Conservation (phyloP, 2,113 vertebrate genomes). For the Ptyas mucosa region DNA sequence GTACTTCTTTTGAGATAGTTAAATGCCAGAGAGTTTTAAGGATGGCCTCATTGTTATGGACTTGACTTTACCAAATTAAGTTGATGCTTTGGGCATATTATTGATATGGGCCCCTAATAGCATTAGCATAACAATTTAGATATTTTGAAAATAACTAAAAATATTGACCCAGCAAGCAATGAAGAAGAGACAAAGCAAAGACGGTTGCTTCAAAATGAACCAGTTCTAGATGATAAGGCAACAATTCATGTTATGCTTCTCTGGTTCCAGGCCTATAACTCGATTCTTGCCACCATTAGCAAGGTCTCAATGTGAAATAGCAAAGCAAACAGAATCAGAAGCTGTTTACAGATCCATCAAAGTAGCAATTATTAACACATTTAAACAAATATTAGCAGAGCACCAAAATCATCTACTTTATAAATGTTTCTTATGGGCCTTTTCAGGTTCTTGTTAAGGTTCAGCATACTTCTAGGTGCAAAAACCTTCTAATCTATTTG, state of each 20-base stretch:
- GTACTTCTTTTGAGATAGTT: not conserved
- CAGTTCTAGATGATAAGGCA: not conserved
- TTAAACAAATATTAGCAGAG: not conserved
- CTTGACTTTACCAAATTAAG: not conserved
- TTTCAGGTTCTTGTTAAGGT: not conserved
- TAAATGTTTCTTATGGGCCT: not conserved
- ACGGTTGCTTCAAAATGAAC: not conserved
- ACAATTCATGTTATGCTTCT: not conserved
- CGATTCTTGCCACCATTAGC: not conserved
- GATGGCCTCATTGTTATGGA: not conserved
- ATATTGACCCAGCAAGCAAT: not conserved
- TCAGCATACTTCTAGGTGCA: not conserved
- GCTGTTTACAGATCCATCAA: not conserved
- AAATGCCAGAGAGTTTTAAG: not conserved
- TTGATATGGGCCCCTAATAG: not conserved
- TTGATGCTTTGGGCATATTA: not conserved
- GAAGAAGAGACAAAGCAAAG: not conserved
- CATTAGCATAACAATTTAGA: not conserved
- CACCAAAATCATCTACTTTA: not conserved
- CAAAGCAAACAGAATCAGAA: not conserved
- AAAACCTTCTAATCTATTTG: not conserved
- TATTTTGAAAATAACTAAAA: not conserved
- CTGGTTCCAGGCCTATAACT: not conserved
- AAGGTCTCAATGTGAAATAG: not conserved
- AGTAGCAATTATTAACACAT: not conserved